These are phyloP conservation scores for Speoplatyrhinus poulsoni DNA, from an alignment of 2,113 vertebrate species.

Conservation along the genomic window DNA sequence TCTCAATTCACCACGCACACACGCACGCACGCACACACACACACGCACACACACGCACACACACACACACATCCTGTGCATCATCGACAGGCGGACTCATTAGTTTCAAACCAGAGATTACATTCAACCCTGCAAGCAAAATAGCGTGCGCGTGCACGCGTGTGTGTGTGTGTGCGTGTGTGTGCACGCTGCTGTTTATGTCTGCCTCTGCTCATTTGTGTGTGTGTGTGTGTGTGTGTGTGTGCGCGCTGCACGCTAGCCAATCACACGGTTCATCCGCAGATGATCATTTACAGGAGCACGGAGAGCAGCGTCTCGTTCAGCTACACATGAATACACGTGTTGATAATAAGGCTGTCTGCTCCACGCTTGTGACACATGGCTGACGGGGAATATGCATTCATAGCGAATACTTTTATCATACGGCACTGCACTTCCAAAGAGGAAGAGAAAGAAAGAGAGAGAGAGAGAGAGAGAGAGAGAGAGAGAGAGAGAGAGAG, in stretches of 20 bases:
- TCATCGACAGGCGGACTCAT: slow-evolving; percentile 12
- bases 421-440: too few species aligned
- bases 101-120: slow-evolving; percentile 22
- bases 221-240: too few species aligned
- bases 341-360: too few species aligned
- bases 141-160: neutral
- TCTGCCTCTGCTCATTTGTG: too few species aligned
- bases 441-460: neutral
- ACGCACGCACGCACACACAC: neutral
- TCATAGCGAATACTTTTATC: too few species aligned
- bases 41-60: neutral
- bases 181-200: neutral
- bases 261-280: neutral
- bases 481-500: neutral
- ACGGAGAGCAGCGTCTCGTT: too few species aligned
- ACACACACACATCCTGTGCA: neutral
- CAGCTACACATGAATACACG: too few species aligned
- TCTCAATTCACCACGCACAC: neutral
- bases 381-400: too few species aligned
- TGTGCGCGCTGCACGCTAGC: neutral
- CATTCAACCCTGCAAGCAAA: neutral
- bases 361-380: too few species aligned
- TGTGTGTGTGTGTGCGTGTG: too few species aligned
- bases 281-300: slow-evolving; percentile 13
- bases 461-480: neutral